Conservation (phyloP, 2,888 invertebrate species). For the Nesidiocoris tenuis region DNA sequence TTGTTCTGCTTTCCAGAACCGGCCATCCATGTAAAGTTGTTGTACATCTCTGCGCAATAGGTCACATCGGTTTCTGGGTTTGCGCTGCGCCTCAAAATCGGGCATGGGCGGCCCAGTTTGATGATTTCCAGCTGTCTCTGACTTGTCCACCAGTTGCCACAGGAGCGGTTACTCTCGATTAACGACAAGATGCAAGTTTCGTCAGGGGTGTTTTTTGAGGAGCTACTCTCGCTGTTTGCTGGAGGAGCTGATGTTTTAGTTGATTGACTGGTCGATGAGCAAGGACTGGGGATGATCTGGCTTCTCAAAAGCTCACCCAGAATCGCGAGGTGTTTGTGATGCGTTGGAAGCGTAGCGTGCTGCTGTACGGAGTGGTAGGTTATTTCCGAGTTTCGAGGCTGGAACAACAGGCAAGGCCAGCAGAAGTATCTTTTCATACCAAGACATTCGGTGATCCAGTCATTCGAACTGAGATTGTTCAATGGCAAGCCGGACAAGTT, state of each 20-base stretch:
- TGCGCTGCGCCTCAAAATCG: background rate
- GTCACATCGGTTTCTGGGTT: background rate
- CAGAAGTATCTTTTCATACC: background rate
- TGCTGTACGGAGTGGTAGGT: background rate
- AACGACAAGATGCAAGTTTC: background rate
- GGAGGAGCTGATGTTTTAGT: background rate
- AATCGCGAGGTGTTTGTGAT: background rate
- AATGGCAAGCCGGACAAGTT: background rate
- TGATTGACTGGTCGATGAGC: background rate
- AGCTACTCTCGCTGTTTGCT: background rate
- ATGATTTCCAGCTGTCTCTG: background rate
- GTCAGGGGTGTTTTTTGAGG: background rate
- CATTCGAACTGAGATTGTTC: background rate
- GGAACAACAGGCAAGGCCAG: background rate
- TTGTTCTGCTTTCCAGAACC: background rate
- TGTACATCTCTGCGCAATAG: background rate
- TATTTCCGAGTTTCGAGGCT: background rate
- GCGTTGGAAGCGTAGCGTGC: background rate
- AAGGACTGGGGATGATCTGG: background rate
- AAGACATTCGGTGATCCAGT: background rate
- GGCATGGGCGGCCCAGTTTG: background rate
- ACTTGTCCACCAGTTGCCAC: background rate
- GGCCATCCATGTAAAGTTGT: background rate
- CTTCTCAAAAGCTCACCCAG: background rate
- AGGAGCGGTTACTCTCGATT: background rate